These are phyloP conservation scores for Aethina tumida DNA, from an alignment of 1,140 invertebrate genomes.

Conservation along the genomic window DNA sequence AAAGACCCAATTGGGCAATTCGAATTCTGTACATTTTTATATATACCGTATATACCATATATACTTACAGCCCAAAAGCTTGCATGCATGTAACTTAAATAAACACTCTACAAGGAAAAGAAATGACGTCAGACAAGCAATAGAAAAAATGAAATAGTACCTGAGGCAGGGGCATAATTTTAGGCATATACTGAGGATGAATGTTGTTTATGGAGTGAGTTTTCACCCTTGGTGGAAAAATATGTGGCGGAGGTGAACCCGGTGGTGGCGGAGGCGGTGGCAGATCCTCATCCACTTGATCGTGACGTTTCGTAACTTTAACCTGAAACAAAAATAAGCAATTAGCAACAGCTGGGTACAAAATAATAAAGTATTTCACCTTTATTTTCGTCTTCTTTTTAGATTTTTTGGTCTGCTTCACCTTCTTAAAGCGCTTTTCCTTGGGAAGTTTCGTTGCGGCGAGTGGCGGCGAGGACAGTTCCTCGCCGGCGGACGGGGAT, in stretches of 20 bases:
- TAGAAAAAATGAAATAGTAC: too few relatives aligned
- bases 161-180: too few relatives aligned
- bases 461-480: constrained; percentile 53
- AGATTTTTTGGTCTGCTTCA: constrained; percentile 38
- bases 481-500: constrained; percentile 52
- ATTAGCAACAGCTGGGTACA: neutral
- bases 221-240: constrained; percentile 39
- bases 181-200: constrained; percentile 12
- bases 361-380: constrained; percentile 9
- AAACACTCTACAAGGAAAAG: too few relatives aligned
- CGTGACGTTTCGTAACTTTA: constrained; percentile 18
- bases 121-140: too few relatives aligned
- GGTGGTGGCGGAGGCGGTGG: constrained; percentile 46
- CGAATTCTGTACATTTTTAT: too few relatives aligned
- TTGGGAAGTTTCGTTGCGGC: constrained; percentile 33
- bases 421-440: constrained; percentile 42
- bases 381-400: constrained; percentile 47
- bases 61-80: too few relatives aligned
- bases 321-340: constrained; percentile 14
- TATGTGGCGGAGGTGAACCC: constrained; percentile 45
- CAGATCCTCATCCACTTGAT: constrained; percentile 34
- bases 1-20: too few relatives aligned
- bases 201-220: constrained; percentile 27
- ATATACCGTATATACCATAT: too few relatives aligned
- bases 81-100: too few relatives aligned